phyloP scores from a whole-genome alignment of 1,140 invertebrate species.

The Formica exsecta region DNA sequence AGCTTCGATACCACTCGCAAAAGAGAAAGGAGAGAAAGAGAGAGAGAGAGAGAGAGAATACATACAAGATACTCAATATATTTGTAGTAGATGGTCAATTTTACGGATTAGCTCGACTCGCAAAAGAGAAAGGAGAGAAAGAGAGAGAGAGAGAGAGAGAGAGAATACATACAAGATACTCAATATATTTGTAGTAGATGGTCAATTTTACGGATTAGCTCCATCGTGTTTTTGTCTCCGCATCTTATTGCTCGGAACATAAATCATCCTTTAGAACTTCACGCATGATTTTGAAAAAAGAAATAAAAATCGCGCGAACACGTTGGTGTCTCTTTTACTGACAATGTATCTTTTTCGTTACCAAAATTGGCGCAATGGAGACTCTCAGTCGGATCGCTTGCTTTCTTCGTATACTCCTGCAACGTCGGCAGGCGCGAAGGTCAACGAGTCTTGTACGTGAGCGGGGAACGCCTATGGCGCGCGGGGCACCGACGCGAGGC shows the following conservation, averaged over 20 bases:
- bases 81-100: too few relatives aligned
- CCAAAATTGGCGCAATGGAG: constrained; percentile 19
- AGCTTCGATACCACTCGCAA: constrained; percentile 14
- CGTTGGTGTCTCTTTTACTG: not conserved
- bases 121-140: not conserved
- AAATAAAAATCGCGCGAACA: not conserved
- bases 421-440: constrained; percentile 62
- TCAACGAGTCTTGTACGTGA: constrained; percentile 62
- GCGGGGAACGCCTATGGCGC: constrained; percentile 45
- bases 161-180: too few relatives aligned
- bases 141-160: too few relatives aligned
- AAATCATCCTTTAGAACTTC: not conserved
- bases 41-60: too few relatives aligned
- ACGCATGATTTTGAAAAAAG: too few relatives aligned
- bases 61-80: too few relatives aligned
- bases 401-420: constrained; percentile 32
- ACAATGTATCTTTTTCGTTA: not conserved
- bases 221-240: not conserved
- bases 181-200: too few relatives aligned
- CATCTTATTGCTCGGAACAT: not conserved
- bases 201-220: too few relatives aligned
- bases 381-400: constrained; percentile 19
- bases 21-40: constrained; percentile 5
- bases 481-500: constrained; percentile 26
- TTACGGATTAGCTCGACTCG: too few relatives aligned